Conservation (phyloP, 2,888 invertebrate genomes). For the Ichneumon xanthorius region DNA sequence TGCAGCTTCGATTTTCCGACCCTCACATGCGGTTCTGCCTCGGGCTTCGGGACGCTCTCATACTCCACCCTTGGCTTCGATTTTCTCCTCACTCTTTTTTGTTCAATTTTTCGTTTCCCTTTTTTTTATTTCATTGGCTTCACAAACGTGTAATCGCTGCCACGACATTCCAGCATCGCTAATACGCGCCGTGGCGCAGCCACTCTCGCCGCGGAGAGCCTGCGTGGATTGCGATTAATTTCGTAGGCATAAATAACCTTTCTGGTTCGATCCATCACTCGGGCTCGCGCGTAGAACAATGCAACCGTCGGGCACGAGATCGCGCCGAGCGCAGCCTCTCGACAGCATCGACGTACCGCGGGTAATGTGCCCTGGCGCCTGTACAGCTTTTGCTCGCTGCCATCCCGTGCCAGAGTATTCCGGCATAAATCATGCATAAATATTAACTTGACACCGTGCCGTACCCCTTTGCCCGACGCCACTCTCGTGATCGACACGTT, state of each 20-base stretch:
- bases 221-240: conserved; percentile 75
- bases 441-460: conserved; percentile 73
- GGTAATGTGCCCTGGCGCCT: conserved; percentile 65
- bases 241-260: conserved; percentile 77
- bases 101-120: background rate
- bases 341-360: conserved; percentile 33
- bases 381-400: conserved; percentile 25
- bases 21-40: background rate
- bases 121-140: background rate
- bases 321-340: conserved; percentile 38
- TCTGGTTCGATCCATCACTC: conserved; percentile 74
- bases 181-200: conserved; percentile 56
- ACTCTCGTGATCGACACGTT: conserved; percentile 57
- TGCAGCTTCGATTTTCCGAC: conserved; percentile 18
- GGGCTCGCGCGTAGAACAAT: conserved; percentile 65
- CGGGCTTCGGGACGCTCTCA: background rate
- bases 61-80: conserved; percentile 27
- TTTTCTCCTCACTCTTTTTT: background rate
- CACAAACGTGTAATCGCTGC: conserved; percentile 22
- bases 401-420: conserved; percentile 64
- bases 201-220: conserved; percentile 44
- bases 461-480: conserved; percentile 36
- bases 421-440: conserved; percentile 77
- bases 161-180: conserved; percentile 63
- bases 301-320: conserved; percentile 52